Evolutionary conservation across 2,113 vertebrate species (phyloP).

Genomic region (Gopherus evgoodei): DNA sequence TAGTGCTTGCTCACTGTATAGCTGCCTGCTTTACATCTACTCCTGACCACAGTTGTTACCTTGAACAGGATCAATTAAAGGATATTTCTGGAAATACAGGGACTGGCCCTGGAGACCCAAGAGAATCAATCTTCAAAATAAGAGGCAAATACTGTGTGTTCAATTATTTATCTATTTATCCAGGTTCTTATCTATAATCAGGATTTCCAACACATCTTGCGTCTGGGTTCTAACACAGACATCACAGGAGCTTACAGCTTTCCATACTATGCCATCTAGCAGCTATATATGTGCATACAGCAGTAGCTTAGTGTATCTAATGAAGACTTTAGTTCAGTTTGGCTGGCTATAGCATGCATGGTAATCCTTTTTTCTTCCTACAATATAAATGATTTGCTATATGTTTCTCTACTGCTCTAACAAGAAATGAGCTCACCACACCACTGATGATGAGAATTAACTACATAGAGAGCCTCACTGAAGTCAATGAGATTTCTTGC

Average conservation of each 20-base stretch:
- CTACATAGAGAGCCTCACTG: neutral
- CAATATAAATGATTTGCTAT: neutral
- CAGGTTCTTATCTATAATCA: neutral
- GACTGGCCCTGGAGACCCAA: neutral
- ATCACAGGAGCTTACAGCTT: neutral
- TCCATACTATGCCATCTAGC: neutral
- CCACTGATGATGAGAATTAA: neutral
- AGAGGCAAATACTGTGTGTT: rapidly evolving
- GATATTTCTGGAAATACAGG: neutral
- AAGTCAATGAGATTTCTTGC: neutral
- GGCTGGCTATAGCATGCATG: neutral
- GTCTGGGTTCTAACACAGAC: neutral
- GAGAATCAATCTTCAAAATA: neutral
- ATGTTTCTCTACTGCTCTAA: neutral
- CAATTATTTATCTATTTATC: neutral
- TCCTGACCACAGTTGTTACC: neutral
- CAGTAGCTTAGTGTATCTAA: neutral
- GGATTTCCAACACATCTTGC: neutral
- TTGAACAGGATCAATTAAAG: neutral
- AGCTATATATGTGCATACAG: neutral
- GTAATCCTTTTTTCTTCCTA: neutral
- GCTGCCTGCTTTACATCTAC: neutral
- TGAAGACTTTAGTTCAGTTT: neutral
- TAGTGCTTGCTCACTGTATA: neutral
- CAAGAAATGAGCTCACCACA: neutral